Evolutionary conservation across 2,113 vertebrate genomes (phyloP), one percentile per base, ranked within the genome.

Genomic region (Hiodon tergisus): DNA sequence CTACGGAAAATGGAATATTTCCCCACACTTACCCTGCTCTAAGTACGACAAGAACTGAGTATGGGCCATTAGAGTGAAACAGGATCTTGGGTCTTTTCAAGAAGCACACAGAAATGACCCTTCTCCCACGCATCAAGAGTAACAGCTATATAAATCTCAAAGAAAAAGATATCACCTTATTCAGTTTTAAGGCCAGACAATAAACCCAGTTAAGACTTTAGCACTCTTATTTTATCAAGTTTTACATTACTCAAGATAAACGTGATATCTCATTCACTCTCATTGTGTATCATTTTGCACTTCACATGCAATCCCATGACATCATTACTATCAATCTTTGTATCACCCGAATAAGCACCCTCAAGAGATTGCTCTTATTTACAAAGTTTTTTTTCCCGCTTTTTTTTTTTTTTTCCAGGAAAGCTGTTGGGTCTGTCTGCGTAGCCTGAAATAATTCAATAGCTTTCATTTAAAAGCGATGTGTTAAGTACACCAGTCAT

Each of bases 301-400:
- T 69, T 76, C 78, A 74, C 74, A 77, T 75, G 61, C 77, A 78
- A 67, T 50, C 71, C 81, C 75, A 78, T 80, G 81, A 82, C 81
- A 80, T 80, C 78, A 78, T 73, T 73, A 76, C 74, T 71, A 76
- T 87, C 85, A 86, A 86, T 85, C 81, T 83, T 76, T 78, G 77
- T 79, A 78, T 76, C 84, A 83, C 77, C 80, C 62, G 78, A 77
- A 82, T 87, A 88, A 89, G 79, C 50, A 77, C 88, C 78, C 88
- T 87, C 87, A 81, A 80, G 88, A 88, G 86, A 86, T 66, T 76
- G 67, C 48, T 83, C 74, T 81, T 81, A 78, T 81, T 81, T 80
- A 79, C 79, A 79, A 80, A 79, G 67, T 71, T 58, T 59, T 61
- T 68, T 31, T 31, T 31, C 2, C 31, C 31, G 1, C 31, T 31